Base-by-base conservation (phyloP, 2,888 invertebrate species). In the Acanthococcus lagerstroemiae region DNA sequence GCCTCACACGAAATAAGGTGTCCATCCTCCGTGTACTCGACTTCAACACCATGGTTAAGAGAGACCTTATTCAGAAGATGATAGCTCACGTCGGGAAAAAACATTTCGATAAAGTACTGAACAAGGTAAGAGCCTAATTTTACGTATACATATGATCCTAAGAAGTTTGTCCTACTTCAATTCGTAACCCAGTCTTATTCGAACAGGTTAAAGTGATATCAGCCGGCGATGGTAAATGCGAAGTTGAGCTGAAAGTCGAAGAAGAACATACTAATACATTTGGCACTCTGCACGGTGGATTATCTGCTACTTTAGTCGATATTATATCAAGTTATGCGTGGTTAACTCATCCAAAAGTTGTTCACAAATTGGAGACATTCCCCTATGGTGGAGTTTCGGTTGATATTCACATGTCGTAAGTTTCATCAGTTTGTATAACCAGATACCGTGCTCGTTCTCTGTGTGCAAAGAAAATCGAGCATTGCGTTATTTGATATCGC, bases 241-340 rank as follows among this genome's bases (percentile, higher is more conserved):
- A 80, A 27, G 90, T 88, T 19, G 86, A 91, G 75, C 83, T 94
- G 73, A 82, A 81, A 71, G 84, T 94, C 0, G 80, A 78, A 0
- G 78, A 84, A 3, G 86, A 88, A 70, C 88, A 91, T 74, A 77
- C 86, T 1, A 95, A 95, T 76, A 77, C 79, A 15, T 70, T 70
- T 7, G 90, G 90, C 0, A 83, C 84, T 0, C 75, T 95, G 4
- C 95, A 95, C 74, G 94, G 94, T 2, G 95, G 92, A 5, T 84
- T 90, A 72, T 88, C 88, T n/a, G 55, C 26, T 5, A 55, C 55
- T n/a, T 22, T 55, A 22, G 55, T 55, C 7, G 55, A 55, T 55
- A 5, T 55, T 2, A 27, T 55, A 9, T 25, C 55, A 9, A 12
- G 25, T 26, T 55, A 55, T 27, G 55, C 55, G n/a, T 12, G 25